A percentile compares a stretch with the other conserved stretches of the same genome.
Evolutionary conservation across 1,140 invertebrate genomes (phyloP).

Genomic region (Camponotus vicinus): DNA sequence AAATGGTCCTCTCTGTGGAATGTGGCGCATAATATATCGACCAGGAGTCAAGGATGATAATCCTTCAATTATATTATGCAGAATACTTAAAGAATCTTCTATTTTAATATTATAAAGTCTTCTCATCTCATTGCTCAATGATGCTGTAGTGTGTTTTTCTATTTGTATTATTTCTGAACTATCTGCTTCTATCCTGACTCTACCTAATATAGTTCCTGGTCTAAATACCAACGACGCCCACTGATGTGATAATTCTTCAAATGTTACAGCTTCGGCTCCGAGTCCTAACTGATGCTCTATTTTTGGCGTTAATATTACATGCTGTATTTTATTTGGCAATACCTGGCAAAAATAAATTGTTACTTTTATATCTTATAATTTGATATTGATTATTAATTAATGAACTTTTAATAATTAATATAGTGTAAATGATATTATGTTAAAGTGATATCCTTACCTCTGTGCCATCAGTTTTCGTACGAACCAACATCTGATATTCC

Average conservation of each 20-base stretch:
- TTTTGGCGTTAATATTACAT: constrained; percentile 82
- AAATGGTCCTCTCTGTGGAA: constrained; percentile 82
- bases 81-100: constrained; percentile 76
- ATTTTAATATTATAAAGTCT: constrained; percentile 80
- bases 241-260: constrained; percentile 82
- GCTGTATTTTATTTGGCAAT: constrained; percentile 66
- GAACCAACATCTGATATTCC: constrained; percentile 83
- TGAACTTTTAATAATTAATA: too few species aligned
- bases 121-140: constrained; percentile 80
- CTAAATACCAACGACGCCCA: constrained; percentile 84
- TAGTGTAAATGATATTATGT: too few species aligned
- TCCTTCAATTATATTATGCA: constrained; percentile 82
- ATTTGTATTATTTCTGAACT: constrained; percentile 81
- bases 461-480: constrained; percentile 83
- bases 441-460: constrained; percentile 77
- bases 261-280: constrained; percentile 84
- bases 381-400: neutral
- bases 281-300: constrained; percentile 84
- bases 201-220: constrained; percentile 82
- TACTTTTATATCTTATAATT: constrained; percentile 4
- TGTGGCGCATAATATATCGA: constrained; percentile 83
- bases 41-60: constrained; percentile 79
- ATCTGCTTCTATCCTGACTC: constrained; percentile 81
- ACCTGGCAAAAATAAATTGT: constrained; percentile 49
- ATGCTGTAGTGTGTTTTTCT: constrained; percentile 81